A percentile compares a stretch with the other conserved stretches of the same genome.
Evolutionary conservation across 2,113 vertebrate species (phyloP).

Genomic region (zebrafish (Danio rerio)): DNA sequence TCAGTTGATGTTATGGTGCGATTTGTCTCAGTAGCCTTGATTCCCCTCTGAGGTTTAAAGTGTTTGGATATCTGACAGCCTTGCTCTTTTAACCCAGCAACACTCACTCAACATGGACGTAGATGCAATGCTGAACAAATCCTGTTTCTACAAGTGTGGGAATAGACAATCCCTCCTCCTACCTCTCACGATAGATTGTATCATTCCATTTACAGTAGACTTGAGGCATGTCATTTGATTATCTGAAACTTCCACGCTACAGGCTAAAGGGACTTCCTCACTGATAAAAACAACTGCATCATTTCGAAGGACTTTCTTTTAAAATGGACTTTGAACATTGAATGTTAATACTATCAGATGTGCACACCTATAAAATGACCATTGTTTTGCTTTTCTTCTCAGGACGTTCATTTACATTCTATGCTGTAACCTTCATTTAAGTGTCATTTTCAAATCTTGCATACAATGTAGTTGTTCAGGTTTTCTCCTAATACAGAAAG

Average conservation of each 20-base stretch:
- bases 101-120: not conserved
- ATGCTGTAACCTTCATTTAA: constrained; percentile 26
- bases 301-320: not conserved
- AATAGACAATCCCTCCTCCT: not conserved
- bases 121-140: constrained; percentile 3
- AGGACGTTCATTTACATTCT: constrained; percentile 53
- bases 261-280: not conserved
- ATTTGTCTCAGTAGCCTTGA: not conserved
- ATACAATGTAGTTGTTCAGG: constrained; percentile 26
- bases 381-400: constrained; percentile 63
- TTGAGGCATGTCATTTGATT: constrained; percentile 27
- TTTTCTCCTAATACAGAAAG: constrained; percentile 54
- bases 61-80: not conserved
- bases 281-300: not conserved
- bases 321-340: constrained; percentile 14
- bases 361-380: constrained; percentile 27
- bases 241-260: not conserved
- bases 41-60: not conserved
- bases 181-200: constrained; percentile 22
- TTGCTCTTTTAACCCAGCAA: not conserved
- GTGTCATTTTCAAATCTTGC: constrained; percentile 17
- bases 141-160: not conserved
- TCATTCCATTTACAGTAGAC: constrained; percentile 19
- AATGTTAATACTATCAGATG: constrained; percentile 46
- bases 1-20: not conserved